phyloP scores from a whole-genome alignment of 1,140 invertebrate species.

The Eciton burchellii region DNA sequence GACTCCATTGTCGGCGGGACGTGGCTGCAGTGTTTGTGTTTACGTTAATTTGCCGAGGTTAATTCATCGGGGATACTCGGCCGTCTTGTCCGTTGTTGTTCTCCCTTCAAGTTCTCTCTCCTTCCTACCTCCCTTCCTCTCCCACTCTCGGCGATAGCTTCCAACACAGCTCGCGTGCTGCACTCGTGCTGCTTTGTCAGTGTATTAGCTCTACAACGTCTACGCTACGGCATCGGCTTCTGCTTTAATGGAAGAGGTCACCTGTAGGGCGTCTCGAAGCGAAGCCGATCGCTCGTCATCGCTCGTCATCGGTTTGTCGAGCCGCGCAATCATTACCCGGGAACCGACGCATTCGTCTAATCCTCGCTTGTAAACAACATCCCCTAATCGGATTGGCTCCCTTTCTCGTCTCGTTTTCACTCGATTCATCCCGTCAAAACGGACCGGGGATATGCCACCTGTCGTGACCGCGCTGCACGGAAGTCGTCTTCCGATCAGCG shows the following conservation, averaged over 20 bases:
- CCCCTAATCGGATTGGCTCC: slow-evolving; percentile 69
- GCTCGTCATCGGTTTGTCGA: slow-evolving; percentile 36
- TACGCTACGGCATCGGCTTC: slow-evolving; percentile 16
- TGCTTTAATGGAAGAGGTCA: slow-evolving; percentile 23
- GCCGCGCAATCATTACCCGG: slow-evolving; percentile 31
- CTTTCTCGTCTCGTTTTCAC: slow-evolving; percentile 63
- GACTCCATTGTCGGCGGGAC: slow-evolving; percentile 44
- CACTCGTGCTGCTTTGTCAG: neutral
- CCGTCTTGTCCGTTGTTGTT: slow-evolving; percentile 42
- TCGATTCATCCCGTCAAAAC: slow-evolving; percentile 71
- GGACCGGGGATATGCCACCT: slow-evolving; percentile 42
- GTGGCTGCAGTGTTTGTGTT: slow-evolving; percentile 59
- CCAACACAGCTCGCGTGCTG: neutral
- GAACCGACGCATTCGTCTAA: slow-evolving; percentile 56
- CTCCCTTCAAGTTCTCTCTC: slow-evolving; percentile 45
- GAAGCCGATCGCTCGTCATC: too few relatives aligned
- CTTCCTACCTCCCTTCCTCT: neutral
- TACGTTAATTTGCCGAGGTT: slow-evolving; percentile 62
- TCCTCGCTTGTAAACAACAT: slow-evolving; percentile 64
- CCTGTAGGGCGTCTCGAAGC: slow-evolving; percentile 25
- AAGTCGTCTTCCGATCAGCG: slow-evolving; percentile 54
- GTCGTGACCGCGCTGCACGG: neutral
- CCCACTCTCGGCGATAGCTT: slow-evolving; percentile 16
- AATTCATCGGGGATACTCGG: slow-evolving; percentile 59
- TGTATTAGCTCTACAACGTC: slow-evolving; percentile 51